Base-by-base conservation (phyloP, 2,113 vertebrate species). In the Antidorcas marsupialis region DNA sequence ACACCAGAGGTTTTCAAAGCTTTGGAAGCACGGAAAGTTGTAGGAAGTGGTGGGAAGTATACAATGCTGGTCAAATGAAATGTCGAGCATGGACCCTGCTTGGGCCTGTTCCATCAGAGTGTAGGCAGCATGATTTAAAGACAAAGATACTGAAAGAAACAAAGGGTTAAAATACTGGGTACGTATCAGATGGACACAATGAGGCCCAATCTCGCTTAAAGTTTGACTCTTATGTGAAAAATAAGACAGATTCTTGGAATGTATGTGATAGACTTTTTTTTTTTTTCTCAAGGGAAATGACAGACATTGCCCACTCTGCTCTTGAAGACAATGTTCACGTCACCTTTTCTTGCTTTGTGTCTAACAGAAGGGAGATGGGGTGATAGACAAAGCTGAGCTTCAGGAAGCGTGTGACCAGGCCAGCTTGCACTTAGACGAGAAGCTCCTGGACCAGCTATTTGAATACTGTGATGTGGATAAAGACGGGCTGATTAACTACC, bases 391-490 rank as follows among this genome's bases (percentile, higher is more conserved):
- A 93, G 98, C 98, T 0, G 99, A 99, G 71, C 98, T 99, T 50
- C 85, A 10, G 94, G 98, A 98, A 17, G 98, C 99, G 50, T 99
- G 99, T 96, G 97, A 55, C 12, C 98, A 99, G 93, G 99, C 99
- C 98, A 98, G 98, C 53, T 36, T 99, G 97, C 96, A 98, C 33
- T 45, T 99, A 30, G 98, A 98, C 25, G 92, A 96, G 30, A 95
- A 94, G 3, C 98, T 99, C 3, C 98, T 99, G 92, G 98, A 99
- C 59, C 98, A 98, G 21, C 98, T 99, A 23, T 99, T 99, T 98
- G 98, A 99, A 23, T 98, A 98, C 97, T 99, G 99, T 97, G 99
- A 99, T 96, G 90, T 98, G 59, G 99, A 99, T 98, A 98, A 98
- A 59, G 99, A 99, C 8, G 99, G 99, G 67, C 91, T 98, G 21